These are phyloP conservation scores for Dolichoris vasculosae DNA, from an alignment of 1,140 invertebrate species.

Conservation along the genomic window DNA sequence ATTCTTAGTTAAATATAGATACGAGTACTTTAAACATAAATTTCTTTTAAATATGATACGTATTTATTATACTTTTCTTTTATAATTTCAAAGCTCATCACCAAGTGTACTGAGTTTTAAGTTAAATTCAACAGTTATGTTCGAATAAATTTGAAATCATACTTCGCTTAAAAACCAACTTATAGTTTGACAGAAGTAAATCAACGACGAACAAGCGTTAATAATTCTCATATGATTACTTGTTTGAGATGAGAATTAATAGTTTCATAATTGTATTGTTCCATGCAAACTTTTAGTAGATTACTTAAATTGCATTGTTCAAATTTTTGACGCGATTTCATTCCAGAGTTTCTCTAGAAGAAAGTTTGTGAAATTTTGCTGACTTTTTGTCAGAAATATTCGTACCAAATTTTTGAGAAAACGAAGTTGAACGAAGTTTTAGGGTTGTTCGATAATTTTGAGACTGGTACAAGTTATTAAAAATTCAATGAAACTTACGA, in stretches of 20 bases:
- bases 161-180: background rate
- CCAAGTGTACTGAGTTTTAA: background rate
- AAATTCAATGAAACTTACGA: background rate
- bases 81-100: too few relatives aligned
- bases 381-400: too few relatives aligned
- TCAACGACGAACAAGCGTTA: background rate
- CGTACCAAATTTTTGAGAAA: too few relatives aligned
- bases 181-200: background rate
- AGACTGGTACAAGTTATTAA: background rate
- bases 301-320: background rate
- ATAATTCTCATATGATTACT: background rate
- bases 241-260: background rate
- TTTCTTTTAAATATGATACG: too few relatives aligned
- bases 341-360: too few relatives aligned
- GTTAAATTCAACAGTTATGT: background rate
- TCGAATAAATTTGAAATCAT: background rate
- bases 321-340: too few relatives aligned
- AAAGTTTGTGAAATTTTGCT: too few relatives aligned
- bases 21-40: too few relatives aligned
- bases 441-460: background rate
- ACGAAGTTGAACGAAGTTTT: background rate
- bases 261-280: background rate
- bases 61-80: too few relatives aligned
- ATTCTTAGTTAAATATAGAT: too few relatives aligned
- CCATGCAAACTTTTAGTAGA: background rate